A percentile compares a stretch with the other conserved stretches of the same genome.
Evolutionary conservation across 2,113 vertebrate species (phyloP).

Genomic region (Chaenogobius annularis): DNA sequence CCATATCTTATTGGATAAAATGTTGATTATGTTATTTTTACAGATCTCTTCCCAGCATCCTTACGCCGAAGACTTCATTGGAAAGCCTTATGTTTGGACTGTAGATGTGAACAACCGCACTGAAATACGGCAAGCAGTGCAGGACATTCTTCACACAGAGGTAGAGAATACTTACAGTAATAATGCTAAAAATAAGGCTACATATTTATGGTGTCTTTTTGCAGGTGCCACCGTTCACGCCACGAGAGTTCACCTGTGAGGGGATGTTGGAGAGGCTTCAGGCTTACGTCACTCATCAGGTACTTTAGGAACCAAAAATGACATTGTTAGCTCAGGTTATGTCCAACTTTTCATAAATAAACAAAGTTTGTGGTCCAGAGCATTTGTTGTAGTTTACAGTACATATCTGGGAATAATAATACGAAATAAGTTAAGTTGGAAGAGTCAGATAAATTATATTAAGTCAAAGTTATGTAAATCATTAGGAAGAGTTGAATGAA

Average conservation of each 20-base stretch:
- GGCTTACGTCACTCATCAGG: constrained; percentile 73
- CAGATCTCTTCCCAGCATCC: constrained; percentile 77
- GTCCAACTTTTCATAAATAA: not conserved
- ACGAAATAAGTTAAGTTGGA: too few relatives aligned
- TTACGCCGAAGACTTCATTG: constrained; percentile 71
- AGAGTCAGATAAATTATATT: too few relatives aligned
- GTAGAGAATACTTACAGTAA: constrained; percentile 24
- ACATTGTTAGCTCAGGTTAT: not conserved
- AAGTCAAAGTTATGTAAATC: too few relatives aligned
- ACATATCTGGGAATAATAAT: too few relatives aligned
- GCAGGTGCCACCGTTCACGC: constrained; percentile 73
- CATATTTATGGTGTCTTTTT: constrained; percentile 28
- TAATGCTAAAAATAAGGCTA: not conserved
- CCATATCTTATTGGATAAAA: not conserved
- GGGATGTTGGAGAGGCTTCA: constrained; percentile 73
- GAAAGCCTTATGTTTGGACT: constrained; percentile 73
- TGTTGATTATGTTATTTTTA: not conserved
- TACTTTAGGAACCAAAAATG: constrained; percentile 23
- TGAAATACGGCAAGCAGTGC: constrained; percentile 56
- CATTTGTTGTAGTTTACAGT: not conserved
- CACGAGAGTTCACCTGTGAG: constrained; percentile 68
- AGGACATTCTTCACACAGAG: constrained; percentile 60
- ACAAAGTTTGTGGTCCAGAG: not conserved
- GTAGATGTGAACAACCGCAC: constrained; percentile 67
- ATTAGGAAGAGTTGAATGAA: too few relatives aligned